Evolutionary conservation across 2,888 invertebrate genomes (phyloP), one percentile per base, ranked within the genome.

Genomic region (Agrotis puta): DNA sequence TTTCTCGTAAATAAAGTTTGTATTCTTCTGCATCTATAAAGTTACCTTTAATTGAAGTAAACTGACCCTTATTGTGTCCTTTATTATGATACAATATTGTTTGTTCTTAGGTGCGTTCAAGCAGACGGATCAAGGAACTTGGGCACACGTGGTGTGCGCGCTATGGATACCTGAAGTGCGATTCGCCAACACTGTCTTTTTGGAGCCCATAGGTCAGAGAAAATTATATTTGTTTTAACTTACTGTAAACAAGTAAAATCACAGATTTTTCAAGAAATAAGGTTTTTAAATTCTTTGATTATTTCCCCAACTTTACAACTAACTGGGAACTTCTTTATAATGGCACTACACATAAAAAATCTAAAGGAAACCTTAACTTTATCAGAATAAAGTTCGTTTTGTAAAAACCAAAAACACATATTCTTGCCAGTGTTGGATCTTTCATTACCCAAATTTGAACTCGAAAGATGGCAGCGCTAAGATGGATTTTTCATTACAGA

Each of bases 91-190:
- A 16, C 33, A 20, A 22, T 66, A 9, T 68, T 48, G 59, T 76
- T 62, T 70, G 14, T 66, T 81, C 76, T 16, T 79, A 96, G 96
- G 99, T 67, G 99, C 99, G 43, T 99, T 99, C 92, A 99, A 99
- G 93, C 99, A 99, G 94, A 99, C 99, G 0, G 99, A 99, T 92
- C 97, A 98, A 88, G 97, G 98, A 0, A 98, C 98, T 0, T 99
- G 99, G 99, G 99, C 99, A 1, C 99, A 99, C 92, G 99, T 99
- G 3, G 99, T 99, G 0, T 99, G 99, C 92, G 99, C 99, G 0
- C 96, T 99, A 2, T 99, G 99, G 99, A 99, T 99, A 87, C 99
- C 99, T 2, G 99, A 99, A 97, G 99, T 98, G 58, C 97, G 99
- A 82, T 99, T 99, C 92, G 99, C 99, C 0, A 99, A 99, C 92